These are phyloP conservation scores for Haplotaxodon microlepis DNA, from an alignment of 2,113 vertebrate species.

Conservation along the genomic window DNA sequence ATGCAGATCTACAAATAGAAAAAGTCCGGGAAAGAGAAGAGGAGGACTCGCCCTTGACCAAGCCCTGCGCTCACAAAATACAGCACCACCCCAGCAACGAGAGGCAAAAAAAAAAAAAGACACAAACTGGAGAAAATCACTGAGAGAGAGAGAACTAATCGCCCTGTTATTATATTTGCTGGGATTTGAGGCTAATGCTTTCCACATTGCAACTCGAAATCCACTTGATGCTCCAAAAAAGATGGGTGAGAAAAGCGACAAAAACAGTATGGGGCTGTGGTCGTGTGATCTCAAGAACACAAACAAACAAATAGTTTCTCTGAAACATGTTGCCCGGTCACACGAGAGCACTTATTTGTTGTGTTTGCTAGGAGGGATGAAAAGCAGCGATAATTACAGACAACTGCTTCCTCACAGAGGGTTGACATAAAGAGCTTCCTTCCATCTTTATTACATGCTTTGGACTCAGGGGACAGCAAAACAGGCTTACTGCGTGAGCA, in stretches of 20 bases:
- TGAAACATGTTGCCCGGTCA: slow-evolving; percentile 22
- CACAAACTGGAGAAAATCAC: slow-evolving; percentile 18
- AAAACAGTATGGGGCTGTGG: not conserved
- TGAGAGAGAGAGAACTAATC: slow-evolving; percentile 55
- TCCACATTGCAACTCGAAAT: slow-evolving; percentile 67
- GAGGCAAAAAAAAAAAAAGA: not conserved
- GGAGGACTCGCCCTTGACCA: slow-evolving; percentile 53
- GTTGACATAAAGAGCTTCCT: slow-evolving; percentile 56
- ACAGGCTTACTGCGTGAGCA: slow-evolving; percentile 5
- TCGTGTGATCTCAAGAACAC: slow-evolving; percentile 43
- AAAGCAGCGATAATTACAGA: slow-evolving; percentile 63
- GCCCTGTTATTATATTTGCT: slow-evolving; percentile 70
- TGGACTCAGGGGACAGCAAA: slow-evolving; percentile 19
- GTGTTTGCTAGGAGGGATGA: slow-evolving; percentile 49
- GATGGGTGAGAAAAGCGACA: not conserved
- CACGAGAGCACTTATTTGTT: slow-evolving; percentile 47
- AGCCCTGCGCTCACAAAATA: slow-evolving; percentile 28
- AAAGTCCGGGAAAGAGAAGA: slow-evolving; percentile 54
- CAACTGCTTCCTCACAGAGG: slow-evolving; percentile 47
- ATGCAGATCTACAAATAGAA: slow-evolving; percentile 66
- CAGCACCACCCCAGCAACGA: slow-evolving; percentile 43
- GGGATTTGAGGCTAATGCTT: slow-evolving; percentile 69
- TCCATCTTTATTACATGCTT: slow-evolving; percentile 62
- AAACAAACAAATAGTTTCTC: slow-evolving; percentile 46
- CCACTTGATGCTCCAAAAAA: slow-evolving; percentile 17